phyloP scores from a whole-genome alignment of 1,140 invertebrate species.

The Drosophila paulistorum region DNA sequence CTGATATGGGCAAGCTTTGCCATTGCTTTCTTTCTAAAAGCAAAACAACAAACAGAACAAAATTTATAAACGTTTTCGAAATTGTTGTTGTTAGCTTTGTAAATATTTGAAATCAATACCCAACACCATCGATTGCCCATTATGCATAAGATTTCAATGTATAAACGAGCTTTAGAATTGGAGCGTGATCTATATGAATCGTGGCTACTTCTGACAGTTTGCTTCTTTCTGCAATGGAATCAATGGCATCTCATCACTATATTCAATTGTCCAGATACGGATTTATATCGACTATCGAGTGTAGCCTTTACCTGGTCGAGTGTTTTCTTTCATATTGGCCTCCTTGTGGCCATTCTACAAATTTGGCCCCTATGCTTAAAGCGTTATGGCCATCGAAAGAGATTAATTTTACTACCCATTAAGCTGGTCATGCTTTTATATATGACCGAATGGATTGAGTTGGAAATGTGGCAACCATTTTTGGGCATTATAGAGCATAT shows the following conservation, averaged over 20 bases:
- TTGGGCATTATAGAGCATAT: conserved; percentile 31
- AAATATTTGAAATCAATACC: background rate
- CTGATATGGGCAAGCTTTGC: too few species aligned
- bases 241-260: background rate
- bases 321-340: conserved; percentile 33
- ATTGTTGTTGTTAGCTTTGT: background rate
- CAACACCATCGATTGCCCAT: background rate
- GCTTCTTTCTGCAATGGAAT: conserved; percentile 13
- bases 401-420: conserved; percentile 20
- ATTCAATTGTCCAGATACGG: background rate
- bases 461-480: conserved; percentile 38
- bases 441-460: conserved; percentile 31
- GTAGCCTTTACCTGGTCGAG: conserved; percentile 19
- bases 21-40: background rate
- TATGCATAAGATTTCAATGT: background rate
- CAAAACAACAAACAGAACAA: background rate
- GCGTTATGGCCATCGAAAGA: background rate
- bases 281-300: background rate
- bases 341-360: conserved; percentile 24
- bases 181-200: conserved; percentile 18
- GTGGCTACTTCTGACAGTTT: conserved; percentile 3
- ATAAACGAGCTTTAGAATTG: background rate
- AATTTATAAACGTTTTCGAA: background rate
- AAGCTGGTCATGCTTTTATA: conserved; percentile 31
- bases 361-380: conserved; percentile 22